Evolutionary conservation across 2,113 vertebrate species (phyloP).

Genomic region (Oxyruncus cristatus): DNA sequence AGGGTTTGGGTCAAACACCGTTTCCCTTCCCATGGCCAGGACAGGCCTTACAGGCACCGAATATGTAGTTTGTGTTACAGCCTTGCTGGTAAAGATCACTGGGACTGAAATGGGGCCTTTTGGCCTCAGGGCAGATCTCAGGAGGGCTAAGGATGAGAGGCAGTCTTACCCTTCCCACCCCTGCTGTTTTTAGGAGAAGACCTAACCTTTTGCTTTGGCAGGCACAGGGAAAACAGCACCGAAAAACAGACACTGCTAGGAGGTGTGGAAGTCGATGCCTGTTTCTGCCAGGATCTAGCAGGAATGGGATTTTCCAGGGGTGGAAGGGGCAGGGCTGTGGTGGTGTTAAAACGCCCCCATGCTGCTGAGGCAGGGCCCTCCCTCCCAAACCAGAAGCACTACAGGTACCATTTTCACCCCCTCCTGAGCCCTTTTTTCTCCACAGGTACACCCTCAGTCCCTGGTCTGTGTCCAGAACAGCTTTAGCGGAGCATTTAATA

Average conservation of each 20-base stretch:
- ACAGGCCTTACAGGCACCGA: neutral
- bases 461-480: accelerated
- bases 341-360: neutral
- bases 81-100: neutral
- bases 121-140: neutral
- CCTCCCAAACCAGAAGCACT: neutral
- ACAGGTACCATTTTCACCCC: accelerated
- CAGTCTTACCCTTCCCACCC: neutral
- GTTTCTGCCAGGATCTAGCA: accelerated
- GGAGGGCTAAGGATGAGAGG: neutral
- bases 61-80: accelerated
- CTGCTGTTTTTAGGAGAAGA: neutral
- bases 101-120: accelerated
- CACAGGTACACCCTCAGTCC: neutral
- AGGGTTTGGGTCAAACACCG: neutral
- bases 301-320: neutral
- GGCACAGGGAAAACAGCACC: accelerated
- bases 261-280: neutral
- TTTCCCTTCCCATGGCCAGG: neutral
- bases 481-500: neutral
- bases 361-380: neutral
- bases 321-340: neutral
- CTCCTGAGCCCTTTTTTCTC: neutral
- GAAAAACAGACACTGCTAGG: neutral
- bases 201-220: neutral